Evolutionary conservation across 2,113 vertebrate species (phyloP).

Genomic region (Xiphias gladius): DNA sequence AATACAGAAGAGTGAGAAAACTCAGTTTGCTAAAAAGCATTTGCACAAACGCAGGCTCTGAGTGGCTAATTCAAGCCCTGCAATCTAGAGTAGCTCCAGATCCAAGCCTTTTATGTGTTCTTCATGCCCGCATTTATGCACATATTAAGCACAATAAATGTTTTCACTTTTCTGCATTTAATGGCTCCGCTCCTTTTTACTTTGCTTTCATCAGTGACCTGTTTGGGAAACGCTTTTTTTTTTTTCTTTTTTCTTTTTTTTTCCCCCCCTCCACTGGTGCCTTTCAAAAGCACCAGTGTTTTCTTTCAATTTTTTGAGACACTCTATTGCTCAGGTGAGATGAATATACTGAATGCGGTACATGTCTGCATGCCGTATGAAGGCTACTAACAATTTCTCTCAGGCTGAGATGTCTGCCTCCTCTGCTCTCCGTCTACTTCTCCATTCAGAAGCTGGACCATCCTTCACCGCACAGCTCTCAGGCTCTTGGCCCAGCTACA

Average conservation of each 20-base stretch:
- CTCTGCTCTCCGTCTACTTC: slow-evolving; percentile 30
- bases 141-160: not conserved
- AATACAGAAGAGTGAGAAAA: not conserved
- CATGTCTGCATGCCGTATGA: not conserved
- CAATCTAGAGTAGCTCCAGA: not conserved
- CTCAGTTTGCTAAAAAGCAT: not conserved
- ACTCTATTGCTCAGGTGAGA: not conserved
- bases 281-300: not conserved
- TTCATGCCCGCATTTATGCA: not conserved
- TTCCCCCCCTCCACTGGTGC: no score
- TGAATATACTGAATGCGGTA: not conserved
- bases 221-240: not conserved
- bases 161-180: not conserved
- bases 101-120: not conserved
- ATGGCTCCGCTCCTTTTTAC: not conserved
- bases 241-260: not conserved
- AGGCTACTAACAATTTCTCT: slow-evolving; percentile 6
- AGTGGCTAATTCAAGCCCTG: no score
- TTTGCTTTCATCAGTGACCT: not conserved
- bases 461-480: slow-evolving; percentile 65
- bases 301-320: not conserved
- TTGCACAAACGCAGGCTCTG: not conserved
- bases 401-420: not conserved
- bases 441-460: slow-evolving; percentile 22
- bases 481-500: slow-evolving; percentile 38